Evolutionary conservation across 1,140 invertebrate species (phyloP).

Genomic region (Colletes latitarsis): DNA sequence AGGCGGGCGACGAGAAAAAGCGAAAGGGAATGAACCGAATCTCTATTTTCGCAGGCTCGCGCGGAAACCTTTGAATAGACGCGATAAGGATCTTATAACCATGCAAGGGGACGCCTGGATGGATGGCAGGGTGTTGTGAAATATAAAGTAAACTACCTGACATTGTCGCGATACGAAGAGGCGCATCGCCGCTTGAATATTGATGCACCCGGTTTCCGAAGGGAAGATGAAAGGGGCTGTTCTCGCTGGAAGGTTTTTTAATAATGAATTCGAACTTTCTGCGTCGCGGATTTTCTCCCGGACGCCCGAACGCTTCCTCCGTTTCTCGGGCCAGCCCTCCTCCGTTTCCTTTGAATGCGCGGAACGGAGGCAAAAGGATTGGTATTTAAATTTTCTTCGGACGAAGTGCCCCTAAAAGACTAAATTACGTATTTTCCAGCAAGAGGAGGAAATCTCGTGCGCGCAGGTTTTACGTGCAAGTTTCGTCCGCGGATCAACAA

Average conservation of each 20-base stretch:
- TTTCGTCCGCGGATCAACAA: too few species aligned
- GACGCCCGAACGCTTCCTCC: background rate
- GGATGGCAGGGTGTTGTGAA: slow-evolving; percentile 67
- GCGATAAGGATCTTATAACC: slow-evolving; percentile 70
- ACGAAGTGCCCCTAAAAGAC: too few species aligned
- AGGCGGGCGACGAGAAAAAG: too few species aligned
- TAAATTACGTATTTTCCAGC: too few species aligned
- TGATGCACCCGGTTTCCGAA: slow-evolving; percentile 54
- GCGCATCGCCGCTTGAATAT: slow-evolving; percentile 64
- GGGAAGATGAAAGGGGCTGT: slow-evolving; percentile 50
- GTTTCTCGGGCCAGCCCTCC: background rate
- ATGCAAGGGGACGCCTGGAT: slow-evolving; percentile 42
- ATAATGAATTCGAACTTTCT: slow-evolving; percentile 46
- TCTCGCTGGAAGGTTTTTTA: slow-evolving; percentile 24
- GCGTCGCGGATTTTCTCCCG: slow-evolving; percentile 26
- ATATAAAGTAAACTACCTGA: slow-evolving; percentile 72
- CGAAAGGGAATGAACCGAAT: slow-evolving; percentile 48
- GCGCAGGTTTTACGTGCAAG: too few species aligned
- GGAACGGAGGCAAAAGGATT: background rate
- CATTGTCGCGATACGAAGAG: slow-evolving; percentile 64
- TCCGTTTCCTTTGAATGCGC: slow-evolving; percentile 1
- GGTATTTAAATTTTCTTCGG: background rate
- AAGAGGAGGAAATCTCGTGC: too few species aligned
- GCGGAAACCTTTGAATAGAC: slow-evolving; percentile 60
- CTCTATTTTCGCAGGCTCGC: slow-evolving; percentile 66